Evolutionary conservation across 2,888 invertebrate genomes (phyloP).

Genomic region (Frankliniella fusca): DNA sequence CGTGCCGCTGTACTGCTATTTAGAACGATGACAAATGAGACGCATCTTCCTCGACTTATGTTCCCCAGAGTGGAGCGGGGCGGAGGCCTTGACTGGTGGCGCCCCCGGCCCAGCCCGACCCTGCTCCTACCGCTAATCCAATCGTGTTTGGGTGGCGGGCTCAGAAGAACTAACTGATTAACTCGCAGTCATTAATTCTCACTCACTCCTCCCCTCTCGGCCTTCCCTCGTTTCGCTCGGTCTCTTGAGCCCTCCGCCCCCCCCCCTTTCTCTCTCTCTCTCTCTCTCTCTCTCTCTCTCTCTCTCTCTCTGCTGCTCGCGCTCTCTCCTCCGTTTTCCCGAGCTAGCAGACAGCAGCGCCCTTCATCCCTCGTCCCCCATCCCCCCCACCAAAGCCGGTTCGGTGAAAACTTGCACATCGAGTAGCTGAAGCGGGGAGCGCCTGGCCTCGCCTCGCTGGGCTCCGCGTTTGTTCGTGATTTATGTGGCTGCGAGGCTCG

Average conservation of each 20-base stretch:
- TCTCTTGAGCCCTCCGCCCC: too few relatives aligned
- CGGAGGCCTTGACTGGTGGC: background rate
- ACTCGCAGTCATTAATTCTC: conserved; percentile 16
- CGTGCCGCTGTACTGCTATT: background rate
- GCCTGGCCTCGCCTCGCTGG: background rate
- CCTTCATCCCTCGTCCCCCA: too few relatives aligned
- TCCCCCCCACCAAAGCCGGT: too few relatives aligned
- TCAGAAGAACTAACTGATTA: conserved; percentile 24
- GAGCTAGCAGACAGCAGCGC: too few relatives aligned
- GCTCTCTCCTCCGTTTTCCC: too few relatives aligned
- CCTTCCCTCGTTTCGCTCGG: too few relatives aligned
- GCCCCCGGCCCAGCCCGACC: too few relatives aligned
- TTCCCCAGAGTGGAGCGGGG: too few relatives aligned
- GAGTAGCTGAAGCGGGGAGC: background rate
- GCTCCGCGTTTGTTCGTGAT: conserved; percentile 19
- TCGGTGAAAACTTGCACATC: conserved; percentile 24
- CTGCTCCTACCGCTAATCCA: background rate
- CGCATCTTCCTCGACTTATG: too few relatives aligned
- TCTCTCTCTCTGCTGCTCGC: too few relatives aligned
- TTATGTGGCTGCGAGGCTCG: background rate
- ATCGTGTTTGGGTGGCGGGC: background rate
- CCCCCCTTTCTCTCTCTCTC: too few relatives aligned
- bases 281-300: too few relatives aligned
- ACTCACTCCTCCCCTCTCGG: background rate
- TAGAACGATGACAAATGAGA: background rate